Conservation (phyloP, 2,888 invertebrate species). For the Tethea ocularis region DNA sequence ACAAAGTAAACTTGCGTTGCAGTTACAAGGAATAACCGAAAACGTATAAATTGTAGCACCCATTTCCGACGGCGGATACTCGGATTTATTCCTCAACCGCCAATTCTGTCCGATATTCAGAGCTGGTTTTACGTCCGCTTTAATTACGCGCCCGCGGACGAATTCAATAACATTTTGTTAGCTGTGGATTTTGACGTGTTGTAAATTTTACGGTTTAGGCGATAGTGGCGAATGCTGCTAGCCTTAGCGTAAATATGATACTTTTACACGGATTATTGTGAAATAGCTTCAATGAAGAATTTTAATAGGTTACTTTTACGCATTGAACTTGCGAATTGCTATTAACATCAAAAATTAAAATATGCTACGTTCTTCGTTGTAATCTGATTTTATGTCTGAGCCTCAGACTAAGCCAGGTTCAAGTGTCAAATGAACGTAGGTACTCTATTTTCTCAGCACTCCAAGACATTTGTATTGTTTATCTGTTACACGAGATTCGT, state of each 20-base stretch:
- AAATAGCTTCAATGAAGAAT: not conserved
- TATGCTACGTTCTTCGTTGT: not conserved
- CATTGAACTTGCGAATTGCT: too few relatives aligned
- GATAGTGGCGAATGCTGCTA: not conserved
- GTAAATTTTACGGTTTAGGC: not conserved
- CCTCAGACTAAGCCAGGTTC: constrained; percentile 10
- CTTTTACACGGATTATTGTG: not conserved
- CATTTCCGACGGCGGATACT: constrained; percentile 20
- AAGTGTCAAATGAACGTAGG: constrained; percentile 32
- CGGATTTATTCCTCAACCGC: constrained; percentile 19
- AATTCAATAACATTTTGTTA: constrained; percentile 11
- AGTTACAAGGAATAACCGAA: constrained; percentile 10
- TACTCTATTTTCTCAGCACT: constrained; percentile 36
- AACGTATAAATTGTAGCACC: constrained; percentile 13
- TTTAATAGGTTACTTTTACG: too few relatives aligned
- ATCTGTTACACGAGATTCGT: not conserved
- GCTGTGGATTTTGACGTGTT: not conserved
- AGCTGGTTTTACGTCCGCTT: constrained; percentile 14
- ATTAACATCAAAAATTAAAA: too few relatives aligned
- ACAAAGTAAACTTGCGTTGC: constrained; percentile 5
- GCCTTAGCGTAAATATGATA: not conserved
- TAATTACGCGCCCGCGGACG: constrained; percentile 13
- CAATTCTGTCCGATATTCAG: constrained; percentile 13
- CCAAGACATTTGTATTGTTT: constrained; percentile 13
- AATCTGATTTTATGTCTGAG: not conserved